These are phyloP conservation scores for Jaculus jaculus DNA, from an alignment of 2,113 vertebrate genomes.

Conservation along the genomic window DNA sequence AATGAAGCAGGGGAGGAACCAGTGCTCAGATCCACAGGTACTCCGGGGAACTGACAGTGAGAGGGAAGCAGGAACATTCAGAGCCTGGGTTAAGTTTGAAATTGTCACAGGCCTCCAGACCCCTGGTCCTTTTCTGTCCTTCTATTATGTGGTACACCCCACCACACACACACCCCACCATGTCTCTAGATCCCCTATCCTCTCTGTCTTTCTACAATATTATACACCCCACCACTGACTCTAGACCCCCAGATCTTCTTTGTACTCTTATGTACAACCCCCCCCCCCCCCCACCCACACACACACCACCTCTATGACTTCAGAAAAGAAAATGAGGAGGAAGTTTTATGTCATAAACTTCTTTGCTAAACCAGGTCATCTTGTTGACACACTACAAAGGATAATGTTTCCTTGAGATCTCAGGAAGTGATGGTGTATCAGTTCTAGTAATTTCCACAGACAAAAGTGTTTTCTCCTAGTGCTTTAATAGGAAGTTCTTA, in stretches of 20 bases:
- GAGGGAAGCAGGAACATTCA: background rate
- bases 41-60: background rate
- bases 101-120: rapidly evolving
- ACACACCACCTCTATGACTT: rapidly evolving
- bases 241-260: too few species aligned
- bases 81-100: background rate
- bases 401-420: background rate
- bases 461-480: background rate
- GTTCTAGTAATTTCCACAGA: background rate
- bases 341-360: too few species aligned
- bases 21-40: rapidly evolving
- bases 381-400: background rate
- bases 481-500: background rate
- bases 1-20: too few species aligned
- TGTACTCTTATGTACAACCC: background rate
- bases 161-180: too few species aligned
- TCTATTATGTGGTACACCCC: rapidly evolving
- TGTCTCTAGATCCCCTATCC: too few species aligned
- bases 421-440: background rate
- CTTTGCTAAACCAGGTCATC: background rate
- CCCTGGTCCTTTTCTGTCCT: rapidly evolving
- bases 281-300: too few species aligned
- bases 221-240: background rate
- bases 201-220: too few species aligned
- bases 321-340: background rate